These are phyloP conservation scores for Equus quagga DNA, from an alignment of 2,113 vertebrate genomes.

Conservation along the genomic window DNA sequence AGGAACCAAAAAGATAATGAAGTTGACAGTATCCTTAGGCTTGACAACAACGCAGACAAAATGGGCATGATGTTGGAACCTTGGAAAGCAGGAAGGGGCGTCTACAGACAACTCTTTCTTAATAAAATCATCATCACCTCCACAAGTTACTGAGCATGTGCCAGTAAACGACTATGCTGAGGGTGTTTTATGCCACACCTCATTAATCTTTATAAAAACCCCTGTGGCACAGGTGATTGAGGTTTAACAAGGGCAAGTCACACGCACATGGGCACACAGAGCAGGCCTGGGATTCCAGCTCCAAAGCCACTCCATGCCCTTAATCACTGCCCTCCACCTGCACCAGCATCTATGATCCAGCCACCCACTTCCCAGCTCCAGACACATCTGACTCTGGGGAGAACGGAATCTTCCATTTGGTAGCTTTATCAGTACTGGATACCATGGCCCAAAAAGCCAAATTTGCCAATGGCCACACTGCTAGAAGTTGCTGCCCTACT, in stretches of 20 bases:
- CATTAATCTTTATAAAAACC: background rate
- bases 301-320: background rate
- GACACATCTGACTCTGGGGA: background rate
- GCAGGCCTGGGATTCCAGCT: background rate
- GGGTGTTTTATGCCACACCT: background rate
- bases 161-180: background rate
- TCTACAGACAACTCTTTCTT: background rate
- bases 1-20: background rate
- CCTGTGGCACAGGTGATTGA: too few species aligned
- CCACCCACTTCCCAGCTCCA: background rate
- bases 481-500: background rate
- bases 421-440: background rate
- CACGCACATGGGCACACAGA: background rate
- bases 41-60: background rate
- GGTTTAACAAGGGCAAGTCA: background rate
- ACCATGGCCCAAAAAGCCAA: background rate
- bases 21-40: background rate
- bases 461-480: background rate
- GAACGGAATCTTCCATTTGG: background rate
- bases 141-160: background rate
- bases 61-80: background rate
- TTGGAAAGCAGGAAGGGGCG: background rate
- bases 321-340: fast-evolving
- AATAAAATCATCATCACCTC: background rate
- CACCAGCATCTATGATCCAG: background rate